A percentile compares a stretch with the other conserved stretches of the same genome.
These are phyloP conservation scores for Acrobasis repandana DNA, from an alignment of 2,888 invertebrate species.

Conservation along the genomic window DNA sequence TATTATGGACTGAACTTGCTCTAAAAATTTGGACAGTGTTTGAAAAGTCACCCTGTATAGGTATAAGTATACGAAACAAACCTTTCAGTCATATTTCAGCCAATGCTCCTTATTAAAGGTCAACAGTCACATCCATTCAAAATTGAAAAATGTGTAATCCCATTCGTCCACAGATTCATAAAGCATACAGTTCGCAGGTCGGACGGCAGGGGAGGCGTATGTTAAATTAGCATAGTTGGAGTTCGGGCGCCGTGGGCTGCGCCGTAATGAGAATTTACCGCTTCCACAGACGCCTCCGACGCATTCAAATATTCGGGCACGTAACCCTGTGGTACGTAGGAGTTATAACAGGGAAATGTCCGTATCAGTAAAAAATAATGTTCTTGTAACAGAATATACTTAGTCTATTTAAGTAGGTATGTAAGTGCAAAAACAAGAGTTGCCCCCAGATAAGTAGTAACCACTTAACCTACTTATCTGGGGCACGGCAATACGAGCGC, in stretches of 20 bases:
- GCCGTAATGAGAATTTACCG: constrained; percentile 24
- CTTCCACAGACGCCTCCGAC: constrained; percentile 11
- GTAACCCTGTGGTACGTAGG: neutral
- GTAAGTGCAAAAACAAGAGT: too few relatives aligned
- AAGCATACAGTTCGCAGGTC: neutral
- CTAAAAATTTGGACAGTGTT: too few relatives aligned
- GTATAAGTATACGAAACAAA: too few relatives aligned
- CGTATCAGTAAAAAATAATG: neutral
- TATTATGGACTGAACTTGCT: too few relatives aligned
- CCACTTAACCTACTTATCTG: too few relatives aligned
- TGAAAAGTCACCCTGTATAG: too few relatives aligned
- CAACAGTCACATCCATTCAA: too few relatives aligned
- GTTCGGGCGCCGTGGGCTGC: constrained; percentile 41
- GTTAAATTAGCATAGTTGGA: constrained; percentile 71
- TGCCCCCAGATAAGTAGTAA: too few relatives aligned
- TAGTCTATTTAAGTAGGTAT: neutral
- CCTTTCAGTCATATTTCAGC: too few relatives aligned
- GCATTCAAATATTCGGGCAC: constrained; percentile 18
- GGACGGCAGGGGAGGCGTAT: constrained; percentile 43
- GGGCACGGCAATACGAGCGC: too few relatives aligned
- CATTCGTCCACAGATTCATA: neutral
- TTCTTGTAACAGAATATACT: neutral
- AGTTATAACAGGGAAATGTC: constrained; percentile 1
- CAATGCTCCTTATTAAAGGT: too few relatives aligned
- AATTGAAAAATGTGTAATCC: neutral